Conservation (phyloP, 2,797 vertebrate genomes). For the Chlorospingus flavigularis region DNA sequence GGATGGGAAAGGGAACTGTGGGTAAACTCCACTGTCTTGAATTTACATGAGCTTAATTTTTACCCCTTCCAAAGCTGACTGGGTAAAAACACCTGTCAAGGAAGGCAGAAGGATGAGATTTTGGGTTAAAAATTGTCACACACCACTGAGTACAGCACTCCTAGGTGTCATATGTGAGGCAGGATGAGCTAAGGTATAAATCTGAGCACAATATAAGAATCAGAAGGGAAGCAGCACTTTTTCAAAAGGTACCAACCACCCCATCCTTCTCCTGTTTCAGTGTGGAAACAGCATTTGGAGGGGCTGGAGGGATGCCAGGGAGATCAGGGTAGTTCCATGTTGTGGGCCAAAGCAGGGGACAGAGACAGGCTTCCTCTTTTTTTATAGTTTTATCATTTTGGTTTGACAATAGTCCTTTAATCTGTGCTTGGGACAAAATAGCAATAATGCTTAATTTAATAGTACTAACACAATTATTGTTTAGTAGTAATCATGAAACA, state of each 20-base stretch:
- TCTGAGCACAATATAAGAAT: not conserved
- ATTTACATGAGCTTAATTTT: not conserved
- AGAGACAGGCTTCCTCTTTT: not conserved
- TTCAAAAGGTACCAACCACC: not conserved
- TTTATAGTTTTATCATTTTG: not conserved
- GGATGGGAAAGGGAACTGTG: not conserved
- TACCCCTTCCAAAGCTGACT: not conserved
- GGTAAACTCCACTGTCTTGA: not conserved
- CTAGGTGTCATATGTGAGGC: not conserved
- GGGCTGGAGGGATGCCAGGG: not conserved
- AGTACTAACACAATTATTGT: not conserved
- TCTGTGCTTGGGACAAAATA: not conserved
- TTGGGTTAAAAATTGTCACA: not conserved
- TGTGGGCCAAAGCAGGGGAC: not conserved
- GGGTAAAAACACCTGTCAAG: not conserved
- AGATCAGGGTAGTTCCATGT: too few relatives aligned
- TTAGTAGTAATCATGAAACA: not conserved
- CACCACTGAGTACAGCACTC: not conserved
- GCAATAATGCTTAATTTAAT: not conserved
- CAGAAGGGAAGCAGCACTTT: not conserved
- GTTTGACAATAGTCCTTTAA: not conserved
- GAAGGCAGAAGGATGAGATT: not conserved
- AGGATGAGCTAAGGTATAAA: not conserved
- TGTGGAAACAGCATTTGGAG: not conserved
- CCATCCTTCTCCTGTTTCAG: rapidly evolving